Conservation (phyloP, 1,140 invertebrate genomes). For the Trachymyrmex cornetzi region DNA sequence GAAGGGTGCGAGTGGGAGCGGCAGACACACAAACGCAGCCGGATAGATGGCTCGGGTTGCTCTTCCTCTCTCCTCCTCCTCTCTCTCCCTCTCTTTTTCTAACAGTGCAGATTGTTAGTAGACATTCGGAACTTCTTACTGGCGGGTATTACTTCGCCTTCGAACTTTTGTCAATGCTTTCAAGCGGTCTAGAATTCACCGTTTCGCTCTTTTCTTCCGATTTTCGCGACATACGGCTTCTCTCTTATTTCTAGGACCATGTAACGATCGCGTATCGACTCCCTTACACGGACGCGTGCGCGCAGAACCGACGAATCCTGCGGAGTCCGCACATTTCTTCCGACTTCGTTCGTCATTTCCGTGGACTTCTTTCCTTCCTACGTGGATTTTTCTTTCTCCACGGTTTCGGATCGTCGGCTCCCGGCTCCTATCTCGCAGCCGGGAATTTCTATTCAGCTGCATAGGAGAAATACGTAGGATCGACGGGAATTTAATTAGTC, state of each 20-base stretch:
- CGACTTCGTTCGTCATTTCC: slow-evolving; percentile 46
- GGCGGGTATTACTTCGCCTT: slow-evolving; percentile 77
- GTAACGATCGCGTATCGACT: slow-evolving; percentile 55
- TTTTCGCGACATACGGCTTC: slow-evolving; percentile 2
- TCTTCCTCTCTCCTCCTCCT: neutral
- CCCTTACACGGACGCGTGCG: slow-evolving; percentile 23
- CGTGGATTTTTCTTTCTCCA: slow-evolving; percentile 52
- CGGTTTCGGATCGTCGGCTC: neutral
- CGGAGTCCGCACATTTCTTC: slow-evolving; percentile 43
- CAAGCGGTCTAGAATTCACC: slow-evolving; percentile 26
- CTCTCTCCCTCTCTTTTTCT: neutral
- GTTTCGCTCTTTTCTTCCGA: slow-evolving; percentile 11
- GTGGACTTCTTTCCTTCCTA: slow-evolving; percentile 31
- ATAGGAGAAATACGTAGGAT: slow-evolving; percentile 70
- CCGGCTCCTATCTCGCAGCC: slow-evolving; percentile 5
- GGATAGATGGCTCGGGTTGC: slow-evolving; percentile 33
- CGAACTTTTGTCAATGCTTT: slow-evolving; percentile 44
- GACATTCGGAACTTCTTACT: slow-evolving; percentile 82
- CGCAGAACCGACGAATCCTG: slow-evolving; percentile 40
- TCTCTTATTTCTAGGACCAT: slow-evolving; percentile 9
- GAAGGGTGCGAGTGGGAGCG: slow-evolving; percentile 10
- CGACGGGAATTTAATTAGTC: slow-evolving; percentile 77
- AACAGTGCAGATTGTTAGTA: slow-evolving; percentile 80
- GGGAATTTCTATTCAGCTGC: slow-evolving; percentile 70
- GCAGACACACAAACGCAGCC: slow-evolving; percentile 6